Evolutionary conservation across 2,113 vertebrate species (phyloP), one percentile per base, ranked within the genome.

Genomic region (Pithys albifrons): DNA sequence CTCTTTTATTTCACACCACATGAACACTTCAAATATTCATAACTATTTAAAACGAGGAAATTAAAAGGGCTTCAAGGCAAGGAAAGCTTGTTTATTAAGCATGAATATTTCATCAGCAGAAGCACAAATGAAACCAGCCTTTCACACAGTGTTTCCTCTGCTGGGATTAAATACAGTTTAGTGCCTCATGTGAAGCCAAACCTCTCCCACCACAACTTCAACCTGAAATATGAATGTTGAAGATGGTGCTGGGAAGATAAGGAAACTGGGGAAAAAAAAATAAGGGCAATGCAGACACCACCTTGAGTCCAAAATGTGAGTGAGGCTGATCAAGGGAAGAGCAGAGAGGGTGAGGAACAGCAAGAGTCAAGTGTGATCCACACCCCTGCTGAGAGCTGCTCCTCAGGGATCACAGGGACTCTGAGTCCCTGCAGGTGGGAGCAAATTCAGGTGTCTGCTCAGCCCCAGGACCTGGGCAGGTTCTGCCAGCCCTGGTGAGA

Each of bases 41-140:
- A 81, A 37, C 83, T 72, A 52, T 75, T 88, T 73, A 49, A 52
- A 88, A 89, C 9, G 17, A 95, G 91, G 74, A 92, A 93, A 96
- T 84, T 74, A 51, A 85, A 91, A 91, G 62, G 23, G 75, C 95
- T 92, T 81, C 48, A 69, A 94, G 95, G 95, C 92, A 94, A 10
- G 57, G 90, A 94, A 89, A 96, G 69, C 52, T 79, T 84, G 76
- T 54, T 93, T 70, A 86, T 81, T 45, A 69, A 91, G 45, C 76
- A 84, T 73, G 41, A 95, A 76, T 84, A 94, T 89, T 95, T 92
- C 83, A 74, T 91, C 58, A 90, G 72, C 41, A 52, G 84, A 91
- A 81, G n/a, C 65, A 92, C 16, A 7, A 80, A 86, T 17, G 77
- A 88, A 95, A 84, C 80, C 72, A 70, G 90, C 69, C 27, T n/a